These are phyloP conservation scores for Mus spicilegus DNA, from an alignment of 2,113 vertebrate genomes.

Conservation along the genomic window DNA sequence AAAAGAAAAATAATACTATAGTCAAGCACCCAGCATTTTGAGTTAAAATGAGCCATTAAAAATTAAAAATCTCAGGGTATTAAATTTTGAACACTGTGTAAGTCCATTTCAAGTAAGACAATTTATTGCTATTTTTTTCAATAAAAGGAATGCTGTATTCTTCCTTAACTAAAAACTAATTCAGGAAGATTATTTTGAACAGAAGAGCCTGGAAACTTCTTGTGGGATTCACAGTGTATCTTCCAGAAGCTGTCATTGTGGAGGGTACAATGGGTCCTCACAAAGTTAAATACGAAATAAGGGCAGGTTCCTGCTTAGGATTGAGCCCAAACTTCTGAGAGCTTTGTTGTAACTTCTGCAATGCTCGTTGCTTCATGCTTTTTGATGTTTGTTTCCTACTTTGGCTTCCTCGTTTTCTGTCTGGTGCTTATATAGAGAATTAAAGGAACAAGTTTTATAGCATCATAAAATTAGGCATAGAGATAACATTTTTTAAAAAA, in stretches of 20 bases:
- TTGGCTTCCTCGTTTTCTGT: slow-evolving; percentile 50
- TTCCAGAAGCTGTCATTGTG: background rate
- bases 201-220: background rate
- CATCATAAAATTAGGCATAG: slow-evolving; percentile 60
- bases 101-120: background rate
- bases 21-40: background rate
- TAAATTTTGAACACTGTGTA: background rate
- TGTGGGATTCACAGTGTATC: background rate
- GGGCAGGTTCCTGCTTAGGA: slow-evolving; percentile 51
- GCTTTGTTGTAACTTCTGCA: slow-evolving; percentile 33
- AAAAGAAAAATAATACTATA: background rate
- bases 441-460: slow-evolving; percentile 67
- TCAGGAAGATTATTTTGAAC: background rate
- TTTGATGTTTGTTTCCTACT: slow-evolving; percentile 1
- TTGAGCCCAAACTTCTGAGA: slow-evolving; percentile 4
- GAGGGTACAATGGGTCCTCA: background rate
- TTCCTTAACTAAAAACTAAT: slow-evolving; percentile 1
- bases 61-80: background rate
- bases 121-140: background rate
- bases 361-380: background rate
- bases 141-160: background rate
- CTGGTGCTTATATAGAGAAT: slow-evolving; percentile 32
- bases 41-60: background rate
- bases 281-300: slow-evolving; percentile 3
- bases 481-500: slow-evolving; percentile 28